phyloP scores from a whole-genome alignment of 2,797 vertebrate genomes.

The Nyctibius grandis region DNA sequence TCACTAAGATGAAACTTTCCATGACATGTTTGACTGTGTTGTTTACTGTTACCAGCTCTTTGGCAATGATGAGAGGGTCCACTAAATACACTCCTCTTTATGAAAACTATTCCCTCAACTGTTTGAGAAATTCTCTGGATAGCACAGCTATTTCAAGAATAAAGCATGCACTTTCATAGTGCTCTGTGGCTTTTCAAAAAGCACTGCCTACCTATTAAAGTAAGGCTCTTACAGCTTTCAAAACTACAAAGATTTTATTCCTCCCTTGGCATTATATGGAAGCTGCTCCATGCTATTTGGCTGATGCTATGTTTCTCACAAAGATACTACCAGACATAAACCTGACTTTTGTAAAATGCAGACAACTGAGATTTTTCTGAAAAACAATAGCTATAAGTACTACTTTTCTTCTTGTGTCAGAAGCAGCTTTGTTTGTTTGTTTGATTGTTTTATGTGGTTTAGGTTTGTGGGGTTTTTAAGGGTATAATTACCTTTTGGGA shows the following conservation, averaged over 20 bases:
- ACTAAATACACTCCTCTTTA: not conserved
- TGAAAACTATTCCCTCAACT: not conserved
- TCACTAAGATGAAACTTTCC: not conserved
- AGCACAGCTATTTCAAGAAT: not conserved
- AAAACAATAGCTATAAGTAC: not conserved
- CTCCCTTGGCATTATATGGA: not conserved
- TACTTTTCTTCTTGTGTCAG: not conserved
- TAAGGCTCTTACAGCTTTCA: not conserved
- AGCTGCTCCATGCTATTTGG: not conserved
- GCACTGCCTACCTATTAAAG: not conserved
- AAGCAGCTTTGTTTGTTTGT: not conserved
- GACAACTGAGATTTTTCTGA: not conserved
- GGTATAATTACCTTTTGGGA: not conserved
- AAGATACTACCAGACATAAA: not conserved
- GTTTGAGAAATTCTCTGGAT: not conserved
- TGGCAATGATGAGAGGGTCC: not conserved
- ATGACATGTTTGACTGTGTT: not conserved
- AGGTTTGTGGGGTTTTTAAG: not conserved
- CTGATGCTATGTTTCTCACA: not conserved
- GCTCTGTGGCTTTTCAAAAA: not conserved
- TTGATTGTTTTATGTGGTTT: not conserved
- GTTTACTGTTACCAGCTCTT: not conserved
- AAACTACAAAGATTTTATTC: slow-evolving; percentile 28
- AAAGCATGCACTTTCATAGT: not conserved
- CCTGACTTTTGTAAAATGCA: not conserved